phyloP scores from a whole-genome alignment of 2,113 vertebrate species.

The Ictidomys tridecemlineatus region DNA sequence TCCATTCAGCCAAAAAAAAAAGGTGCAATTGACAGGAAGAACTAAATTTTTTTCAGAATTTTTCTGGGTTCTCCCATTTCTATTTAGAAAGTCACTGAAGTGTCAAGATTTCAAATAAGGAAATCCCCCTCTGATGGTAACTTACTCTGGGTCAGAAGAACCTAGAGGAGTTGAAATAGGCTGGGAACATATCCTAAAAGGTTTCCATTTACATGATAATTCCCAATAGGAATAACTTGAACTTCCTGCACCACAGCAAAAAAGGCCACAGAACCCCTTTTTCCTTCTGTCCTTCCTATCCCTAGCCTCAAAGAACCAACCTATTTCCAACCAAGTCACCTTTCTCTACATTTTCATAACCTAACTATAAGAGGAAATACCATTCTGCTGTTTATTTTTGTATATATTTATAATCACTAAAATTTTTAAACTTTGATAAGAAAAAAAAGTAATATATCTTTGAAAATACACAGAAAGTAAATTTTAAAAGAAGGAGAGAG shows the following conservation, averaged over 20 bases:
- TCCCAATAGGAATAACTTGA: background rate
- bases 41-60: conserved; percentile 31
- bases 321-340: background rate
- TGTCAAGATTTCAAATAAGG: conserved; percentile 33
- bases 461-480: background rate
- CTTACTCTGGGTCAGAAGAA: background rate
- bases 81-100: conserved; percentile 57
- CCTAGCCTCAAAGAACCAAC: background rate
- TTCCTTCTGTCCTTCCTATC: background rate
- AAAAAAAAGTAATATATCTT: background rate
- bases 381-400: background rate
- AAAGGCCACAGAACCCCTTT: background rate
- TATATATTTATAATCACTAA: background rate
- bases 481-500: background rate
- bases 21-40: conserved; percentile 23
- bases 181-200: background rate
- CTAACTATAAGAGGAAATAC: background rate
- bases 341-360: background rate
- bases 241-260: background rate
- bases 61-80: conserved; percentile 65
- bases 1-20: background rate
- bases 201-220: background rate
- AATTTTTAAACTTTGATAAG: background rate
- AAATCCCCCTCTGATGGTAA: conserved; percentile 68
- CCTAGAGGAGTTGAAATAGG: background rate